Evolutionary conservation across 1,140 invertebrate genomes (phyloP), one percentile per base, ranked within the genome.

Genomic region (Hyphantria cunea): DNA sequence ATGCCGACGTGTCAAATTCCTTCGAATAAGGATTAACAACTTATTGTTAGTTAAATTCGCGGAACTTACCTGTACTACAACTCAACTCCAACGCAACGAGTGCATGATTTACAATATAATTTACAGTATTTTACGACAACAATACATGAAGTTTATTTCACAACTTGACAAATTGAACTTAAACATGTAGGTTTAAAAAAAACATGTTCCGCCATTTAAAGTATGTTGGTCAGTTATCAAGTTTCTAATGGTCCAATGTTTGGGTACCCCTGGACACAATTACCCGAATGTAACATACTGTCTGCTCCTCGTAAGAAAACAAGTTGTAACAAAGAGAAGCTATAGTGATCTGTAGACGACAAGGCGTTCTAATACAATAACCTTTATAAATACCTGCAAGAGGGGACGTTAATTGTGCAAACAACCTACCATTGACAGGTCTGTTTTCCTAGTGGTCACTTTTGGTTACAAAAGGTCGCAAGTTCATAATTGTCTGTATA

Each of bases 1-100:
- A 59, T 41, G 47, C 47, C 66, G 72, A 70, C 80, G 79, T 81
- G 75, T 76, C 64, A 69, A 74, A 62, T 74, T 71, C 55, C 65
- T 53, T 50, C 33, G 58, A 72, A 56, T 74, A 55, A 65, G 76
- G 81, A 84, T 86, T 86, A 86, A 78, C 67, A 73, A 70, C 66
- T 68, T 67, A 80, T 82, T 82, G 80, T 86, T 70, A 65, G 52
- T 17, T 12, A 68, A 72, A 64, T 76, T 78, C 72, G 68, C 68
- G 52, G 70, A 70, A 80, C 66, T 55, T 70, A 77, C 72, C 65
- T 74, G 73, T 58, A 55, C 54, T 66, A 50, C 56, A 56, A 52
- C 49, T n/a, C 31, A 32, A 50, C 12, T 44, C 12, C 6, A 13
- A 44, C 12, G 42, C 47, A 41, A 12, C 54, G 54, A 63, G 64